Evolutionary conservation across 2,113 vertebrate species (phyloP).

Genomic region (Mixornis gularis): DNA sequence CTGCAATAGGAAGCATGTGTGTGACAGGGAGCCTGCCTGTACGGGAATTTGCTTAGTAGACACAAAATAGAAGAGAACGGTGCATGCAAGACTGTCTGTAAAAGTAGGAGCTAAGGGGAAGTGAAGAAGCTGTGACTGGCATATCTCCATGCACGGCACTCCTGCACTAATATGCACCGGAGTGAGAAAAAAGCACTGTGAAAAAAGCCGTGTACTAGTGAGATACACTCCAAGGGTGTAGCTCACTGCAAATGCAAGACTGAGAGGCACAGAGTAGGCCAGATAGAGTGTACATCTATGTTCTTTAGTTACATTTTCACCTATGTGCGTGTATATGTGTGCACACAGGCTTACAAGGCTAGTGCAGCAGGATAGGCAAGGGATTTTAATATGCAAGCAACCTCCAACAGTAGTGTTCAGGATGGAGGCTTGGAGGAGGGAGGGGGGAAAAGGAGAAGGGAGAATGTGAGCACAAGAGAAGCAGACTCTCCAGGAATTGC

Average conservation of each 20-base stretch:
- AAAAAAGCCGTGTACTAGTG: neutral
- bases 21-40: neutral
- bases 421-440: neutral
- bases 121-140: neutral
- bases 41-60: neutral
- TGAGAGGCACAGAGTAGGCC: neutral
- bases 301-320: neutral
- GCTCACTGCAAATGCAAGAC: neutral
- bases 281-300: neutral
- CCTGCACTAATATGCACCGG: neutral
- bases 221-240: neutral
- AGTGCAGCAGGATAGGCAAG: neutral
- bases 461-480: neutral
- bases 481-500: constrained; percentile 24
- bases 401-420: neutral
- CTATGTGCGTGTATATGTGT: neutral
- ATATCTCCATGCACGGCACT: neutral
- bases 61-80: neutral
- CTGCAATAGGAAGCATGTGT: neutral
- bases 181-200: neutral
- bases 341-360: neutral
- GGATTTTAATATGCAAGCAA: neutral
- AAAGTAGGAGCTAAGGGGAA: neutral
- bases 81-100: neutral
- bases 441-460: neutral